A percentile compares a stretch with the other conserved stretches of the same genome.
Evolutionary conservation across 2,113 vertebrate genomes (phyloP).

Genomic region (Trachemys scripta): DNA sequence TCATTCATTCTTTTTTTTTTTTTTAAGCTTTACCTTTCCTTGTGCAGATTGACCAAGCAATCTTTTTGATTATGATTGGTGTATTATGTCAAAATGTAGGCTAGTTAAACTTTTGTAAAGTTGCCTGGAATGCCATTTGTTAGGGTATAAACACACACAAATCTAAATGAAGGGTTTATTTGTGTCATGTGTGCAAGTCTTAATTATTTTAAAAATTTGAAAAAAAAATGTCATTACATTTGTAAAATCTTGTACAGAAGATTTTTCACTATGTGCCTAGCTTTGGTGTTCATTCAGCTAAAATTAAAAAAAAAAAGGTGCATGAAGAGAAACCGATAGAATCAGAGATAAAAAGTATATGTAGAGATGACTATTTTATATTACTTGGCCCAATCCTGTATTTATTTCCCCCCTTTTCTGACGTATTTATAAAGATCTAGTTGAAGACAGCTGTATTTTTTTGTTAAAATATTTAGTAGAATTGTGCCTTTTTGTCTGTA

Average conservation of each 20-base stretch:
- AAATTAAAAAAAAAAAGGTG: slow-evolving; percentile 82
- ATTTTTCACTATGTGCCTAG: slow-evolving; percentile 89
- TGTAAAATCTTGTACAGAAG: slow-evolving; percentile 85
- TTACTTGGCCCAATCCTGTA: slow-evolving; percentile 86
- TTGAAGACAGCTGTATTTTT: slow-evolving; percentile 88
- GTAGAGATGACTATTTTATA: slow-evolving; percentile 90
- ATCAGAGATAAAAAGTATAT: slow-evolving; percentile 82
- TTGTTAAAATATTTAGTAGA: slow-evolving; percentile 88
- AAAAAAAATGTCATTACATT: slow-evolving; percentile 77
- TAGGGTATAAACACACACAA: slow-evolving; percentile 74
- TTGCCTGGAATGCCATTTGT: slow-evolving; percentile 81
- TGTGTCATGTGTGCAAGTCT: slow-evolving; percentile 77
- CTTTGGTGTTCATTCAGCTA: slow-evolving; percentile 86
- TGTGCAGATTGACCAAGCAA: slow-evolving; percentile 81
- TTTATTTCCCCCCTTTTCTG: slow-evolving; percentile 88
- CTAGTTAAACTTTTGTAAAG: slow-evolving; percentile 80
- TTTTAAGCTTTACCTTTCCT: slow-evolving; percentile 68
- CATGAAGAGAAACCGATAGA: slow-evolving; percentile 82
- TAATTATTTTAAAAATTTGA: slow-evolving; percentile 69
- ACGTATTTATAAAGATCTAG: slow-evolving; percentile 90
- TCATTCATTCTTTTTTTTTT: slow-evolving; percentile 45
- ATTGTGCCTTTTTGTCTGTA: slow-evolving; percentile 90
- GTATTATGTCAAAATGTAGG: slow-evolving; percentile 79
- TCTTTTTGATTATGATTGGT: slow-evolving; percentile 67
- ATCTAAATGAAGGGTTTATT: slow-evolving; percentile 77